Base-by-base conservation (phyloP, 2,113 vertebrate genomes). In the Lucifuga dentata region DNA sequence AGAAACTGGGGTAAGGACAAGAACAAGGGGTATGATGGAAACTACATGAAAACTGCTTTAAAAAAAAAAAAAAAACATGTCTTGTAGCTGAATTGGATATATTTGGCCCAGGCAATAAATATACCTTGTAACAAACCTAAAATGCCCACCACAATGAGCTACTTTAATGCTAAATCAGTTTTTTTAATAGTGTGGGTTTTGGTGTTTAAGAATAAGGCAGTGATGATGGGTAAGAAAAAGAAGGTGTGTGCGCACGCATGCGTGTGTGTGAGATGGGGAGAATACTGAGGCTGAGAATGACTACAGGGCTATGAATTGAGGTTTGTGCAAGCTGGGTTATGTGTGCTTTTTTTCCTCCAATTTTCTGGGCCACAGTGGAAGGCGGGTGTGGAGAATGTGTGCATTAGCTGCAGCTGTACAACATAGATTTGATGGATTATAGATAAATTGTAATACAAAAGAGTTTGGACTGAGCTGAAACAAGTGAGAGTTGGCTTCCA, bases 391-490 rank as follows among this genome's bases (percentile, higher is more conserved):
- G 33, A 49, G 51, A 75, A 68, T 62, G 32, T 7, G 24, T 41
- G 65, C 13, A 57, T 48, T 43, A 44, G 43, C 55, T 43, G 13
- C 46, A 41, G 65, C 66, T 58, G 52, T 17, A 62, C 16, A 51
- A 50, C 58, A 70, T 46, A 59, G 69, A 76, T 58, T n/a, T n/a
- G 63, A 73, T 77, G 67, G 49, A 72, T 82, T 80, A 64, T 49
- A 59, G 64, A 84, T 72, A 74, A 19, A 0, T 52, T 81, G 61
- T 29, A 80, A 69, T 49, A 69, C 46, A 78, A 73, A 75, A 58
- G 69, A 67, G 68, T 66, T 68, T 61, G 52, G 68, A 73, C 29
- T 7, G 57, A 64, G 46, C 35, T 24, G 33, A 36, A 68, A 20
- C 48, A 79, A 3, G 6, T 69, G 48, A 69, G 51, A 52, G 43